These are phyloP conservation scores for Trichomalopsis sarcophagae DNA, from an alignment of 1,140 invertebrate species.

Conservation along the genomic window DNA sequence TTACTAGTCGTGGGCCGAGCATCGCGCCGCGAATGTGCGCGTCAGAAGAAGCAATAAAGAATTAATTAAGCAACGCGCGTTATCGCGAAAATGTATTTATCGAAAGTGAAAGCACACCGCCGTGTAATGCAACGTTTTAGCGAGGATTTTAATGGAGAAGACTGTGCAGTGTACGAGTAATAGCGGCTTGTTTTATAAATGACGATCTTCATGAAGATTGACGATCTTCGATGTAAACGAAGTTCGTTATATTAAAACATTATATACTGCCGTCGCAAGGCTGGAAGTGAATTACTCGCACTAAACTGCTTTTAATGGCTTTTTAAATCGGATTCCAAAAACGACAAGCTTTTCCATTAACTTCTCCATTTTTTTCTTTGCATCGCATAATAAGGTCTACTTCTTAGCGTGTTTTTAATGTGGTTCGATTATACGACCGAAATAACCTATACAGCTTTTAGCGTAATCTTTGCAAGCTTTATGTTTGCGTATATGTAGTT, in stretches of 20 bases:
- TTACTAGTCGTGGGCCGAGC: background rate
- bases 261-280: background rate
- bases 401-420: background rate
- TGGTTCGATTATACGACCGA: background rate
- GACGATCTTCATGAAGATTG: conserved; percentile 28
- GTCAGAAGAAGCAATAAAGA: background rate
- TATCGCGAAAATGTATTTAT: conserved; percentile 10
- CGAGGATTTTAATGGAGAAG: conserved; percentile 13
- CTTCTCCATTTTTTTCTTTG: background rate
- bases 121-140: conserved; percentile 8
- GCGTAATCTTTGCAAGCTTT: background rate
- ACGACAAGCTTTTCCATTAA: background rate
- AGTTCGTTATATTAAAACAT: conserved; percentile 7
- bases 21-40: background rate
- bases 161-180: background rate
- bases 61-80: background rate
- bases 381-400: background rate
- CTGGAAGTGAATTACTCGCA: background rate
- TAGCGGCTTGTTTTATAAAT: background rate
- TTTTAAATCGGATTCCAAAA: background rate
- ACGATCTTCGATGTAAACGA: conserved; percentile 20
- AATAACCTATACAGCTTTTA: background rate
- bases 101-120: conserved; percentile 18
- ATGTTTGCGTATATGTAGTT: background rate
- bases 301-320: background rate